These are phyloP conservation scores for Merodon equestris DNA, from an alignment of 2,888 invertebrate species.

Conservation along the genomic window DNA sequence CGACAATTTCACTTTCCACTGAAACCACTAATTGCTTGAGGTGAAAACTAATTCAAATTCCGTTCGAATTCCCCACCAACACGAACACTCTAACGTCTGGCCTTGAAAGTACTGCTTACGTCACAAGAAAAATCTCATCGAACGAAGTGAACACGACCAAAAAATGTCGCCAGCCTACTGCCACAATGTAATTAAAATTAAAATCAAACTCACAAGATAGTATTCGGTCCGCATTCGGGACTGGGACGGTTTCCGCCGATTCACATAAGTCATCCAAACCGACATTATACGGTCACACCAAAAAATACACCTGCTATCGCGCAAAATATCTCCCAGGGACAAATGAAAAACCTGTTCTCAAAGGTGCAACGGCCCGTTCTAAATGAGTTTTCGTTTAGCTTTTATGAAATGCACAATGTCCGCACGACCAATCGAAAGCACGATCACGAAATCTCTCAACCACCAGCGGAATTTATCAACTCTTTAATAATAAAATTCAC, in stretches of 20 bases:
- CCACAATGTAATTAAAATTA: too few species aligned
- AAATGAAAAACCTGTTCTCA: neutral
- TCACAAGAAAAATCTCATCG: too few species aligned
- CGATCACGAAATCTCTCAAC: conserved; percentile 50
- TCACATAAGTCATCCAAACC: conserved; percentile 82
- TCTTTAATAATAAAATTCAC: conserved; percentile 47
- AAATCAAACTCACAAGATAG: conserved; percentile 76
- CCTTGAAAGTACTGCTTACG: too few species aligned
- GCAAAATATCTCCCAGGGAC: neutral
- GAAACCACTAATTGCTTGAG: too few species aligned
- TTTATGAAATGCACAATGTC: conserved; percentile 27
- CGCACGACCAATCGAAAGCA: conserved; percentile 19
- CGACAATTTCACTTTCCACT: too few species aligned
- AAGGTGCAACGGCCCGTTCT: conserved; percentile 21
- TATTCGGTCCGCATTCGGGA: conserved; percentile 77
- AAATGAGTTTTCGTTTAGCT: conserved; percentile 16
- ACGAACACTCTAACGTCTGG: too few species aligned
- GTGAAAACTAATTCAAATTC: too few species aligned
- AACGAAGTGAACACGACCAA: too few species aligned
- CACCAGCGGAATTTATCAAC: conserved; percentile 59
- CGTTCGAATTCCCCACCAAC: too few species aligned
- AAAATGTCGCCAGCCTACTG: too few species aligned
- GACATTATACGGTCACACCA: conserved; percentile 79
- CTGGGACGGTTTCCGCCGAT: conserved; percentile 74
- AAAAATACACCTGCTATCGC: too few species aligned